Evolutionary conservation across 2,113 vertebrate species (phyloP), one percentile per base, ranked within the genome.

Genomic region (Daubentonia madagascariensis): DNA sequence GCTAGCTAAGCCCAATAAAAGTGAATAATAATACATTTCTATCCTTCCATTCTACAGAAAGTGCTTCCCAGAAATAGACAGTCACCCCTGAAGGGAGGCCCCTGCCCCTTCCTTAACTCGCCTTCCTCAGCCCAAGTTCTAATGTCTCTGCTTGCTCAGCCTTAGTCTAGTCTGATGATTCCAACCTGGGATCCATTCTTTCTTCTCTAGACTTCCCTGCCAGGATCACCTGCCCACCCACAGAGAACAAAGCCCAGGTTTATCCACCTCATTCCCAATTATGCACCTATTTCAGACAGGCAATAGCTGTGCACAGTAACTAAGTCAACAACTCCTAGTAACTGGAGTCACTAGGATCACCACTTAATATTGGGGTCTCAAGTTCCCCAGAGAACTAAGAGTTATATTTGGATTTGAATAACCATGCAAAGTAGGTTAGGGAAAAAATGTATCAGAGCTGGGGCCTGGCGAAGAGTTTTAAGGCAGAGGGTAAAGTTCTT

Each of bases 351-450:
- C 14, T 30, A 65, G 8, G 4, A 30, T 73, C 20, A 76, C 17
- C 54, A 61, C 28, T n/a, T 91, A 80, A 91, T 23, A 81, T 50
- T 28, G 52, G 23, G 1, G 9, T n/a, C 30, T 30, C 35, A 18
- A 83, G 25, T 2, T 91, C 18, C 3, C 5, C 14, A 89, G 78
- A 59, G 65, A 96, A 88, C 30, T 25, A n/a, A 85, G 6, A 85
- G 32, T 48, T 48, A 1, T 68, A 65, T 78, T 59, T 48, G 3
- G 5, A 2, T 37, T 78, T 89, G 7, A 93, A 52, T 68, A 96
- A 75, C 32, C 40, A 83, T 50, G 22, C 43, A 93, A 94, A 96
- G 37, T 50, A 93, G 32, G 6, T 91, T 70, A 75, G 13, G n/a
- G 20, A 43, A 28, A 63, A 35, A 91, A 93, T 63, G 32, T 30